Percentiles rank a stretch among this genome's conserved stretches.
phyloP scores from a whole-genome alignment of 2,113 vertebrate genomes.

The Zapornia atra region DNA sequence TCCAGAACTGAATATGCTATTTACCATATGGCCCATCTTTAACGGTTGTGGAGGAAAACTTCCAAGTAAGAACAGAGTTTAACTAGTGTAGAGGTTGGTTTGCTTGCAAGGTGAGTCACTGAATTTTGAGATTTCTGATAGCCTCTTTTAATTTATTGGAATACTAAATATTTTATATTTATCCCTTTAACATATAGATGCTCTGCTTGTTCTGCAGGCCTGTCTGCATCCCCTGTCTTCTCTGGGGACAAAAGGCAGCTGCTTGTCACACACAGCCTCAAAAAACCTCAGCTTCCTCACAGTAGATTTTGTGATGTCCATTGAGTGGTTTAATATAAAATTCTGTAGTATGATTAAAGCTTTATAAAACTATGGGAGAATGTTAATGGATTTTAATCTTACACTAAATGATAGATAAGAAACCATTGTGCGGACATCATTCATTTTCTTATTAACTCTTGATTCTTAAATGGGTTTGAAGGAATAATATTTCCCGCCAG shows the following conservation, averaged over 20 bases:
- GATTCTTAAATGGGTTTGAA: neutral
- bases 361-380: neutral
- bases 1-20: neutral
- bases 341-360: neutral
- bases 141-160: neutral
- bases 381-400: neutral
- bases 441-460: neutral
- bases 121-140: neutral
- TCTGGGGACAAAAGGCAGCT: neutral
- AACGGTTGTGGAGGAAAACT: neutral
- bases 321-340: neutral
- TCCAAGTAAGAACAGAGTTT: neutral
- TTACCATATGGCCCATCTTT: neutral
- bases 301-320: neutral
- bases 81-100: neutral
- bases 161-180: neutral
- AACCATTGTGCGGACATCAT: neutral
- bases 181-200: neutral
- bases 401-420: neutral
- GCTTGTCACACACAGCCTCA: neutral
- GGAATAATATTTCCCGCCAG: neutral
- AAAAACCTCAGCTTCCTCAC: neutral
- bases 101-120: neutral
- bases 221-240: neutral
- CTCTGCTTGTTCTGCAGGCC: neutral